Base-by-base conservation (phyloP, 1,140 invertebrate species). In the Homalodisca vitripennis region DNA sequence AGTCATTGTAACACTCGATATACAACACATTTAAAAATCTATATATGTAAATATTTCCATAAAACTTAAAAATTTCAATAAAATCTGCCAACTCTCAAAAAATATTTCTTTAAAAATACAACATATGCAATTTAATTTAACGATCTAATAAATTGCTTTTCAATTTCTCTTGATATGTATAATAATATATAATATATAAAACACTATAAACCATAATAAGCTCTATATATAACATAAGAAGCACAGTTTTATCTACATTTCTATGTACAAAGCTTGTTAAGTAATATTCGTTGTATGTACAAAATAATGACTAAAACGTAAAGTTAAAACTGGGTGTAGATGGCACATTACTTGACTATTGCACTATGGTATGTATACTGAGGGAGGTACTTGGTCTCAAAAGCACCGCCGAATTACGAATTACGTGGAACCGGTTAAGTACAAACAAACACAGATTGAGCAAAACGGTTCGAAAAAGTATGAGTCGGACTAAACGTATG, bases 151-250 rank as follows among this genome's bases (percentile, higher is more conserved):
- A 60, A 60, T 41, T 41, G 34, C 6, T 41, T 41, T 41, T 41
- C 6, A 17, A 41, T 41, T 17, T 41, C 6, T 10, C 17, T 27
- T 24, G 55, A 51, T 60, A 60, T 60, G 27, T 60, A 60, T 60
- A 60, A 60, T 60, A 60, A 27, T 27, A 60, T 60, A 60, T 53
- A 60, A 60, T 60, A 60, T 60, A 60, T 60, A 60, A 60, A 60
- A 60, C 55, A 60, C 55, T 60, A 60, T 60, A 41, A 41, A 41
- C 34, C 34, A 41, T 10, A 41, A 41, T 41, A 60, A 60, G 55
- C 55, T 60, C 55, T 60, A 60, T 60, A 51, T 51, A 60, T 27
- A 60, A 60, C 29, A 60, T 60, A 60, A 60, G 55, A 60, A 60
- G 55, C 55, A 29, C 27, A 60, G 55, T 24, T 13, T 20, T 60